Evolutionary conservation across 2,113 vertebrate species (phyloP).

Genomic region (Ascaphus truei): DNA sequence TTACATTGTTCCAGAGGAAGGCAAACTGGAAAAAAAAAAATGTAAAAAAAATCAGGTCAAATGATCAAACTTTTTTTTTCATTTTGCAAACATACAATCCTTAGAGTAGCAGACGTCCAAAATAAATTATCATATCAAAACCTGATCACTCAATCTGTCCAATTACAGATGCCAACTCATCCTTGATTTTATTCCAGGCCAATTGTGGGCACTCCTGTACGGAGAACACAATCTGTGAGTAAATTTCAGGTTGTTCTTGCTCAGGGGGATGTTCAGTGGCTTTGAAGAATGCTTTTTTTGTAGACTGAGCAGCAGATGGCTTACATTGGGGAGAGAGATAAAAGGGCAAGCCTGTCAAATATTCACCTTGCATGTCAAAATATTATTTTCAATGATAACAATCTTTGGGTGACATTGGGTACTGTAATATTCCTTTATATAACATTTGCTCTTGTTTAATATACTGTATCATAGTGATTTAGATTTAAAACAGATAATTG

Average conservation of each 20-base stretch:
- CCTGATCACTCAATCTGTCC: constrained; percentile 4
- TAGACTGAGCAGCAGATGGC: constrained; percentile 5
- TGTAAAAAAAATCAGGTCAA: too few relatives aligned
- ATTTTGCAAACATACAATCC: not conserved
- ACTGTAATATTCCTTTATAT: too few relatives aligned
- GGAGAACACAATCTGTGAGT: constrained; percentile 30
- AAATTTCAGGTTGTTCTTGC: not conserved
- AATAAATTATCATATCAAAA: not conserved
- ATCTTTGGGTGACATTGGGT: too few relatives aligned
- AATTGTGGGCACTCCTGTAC: not conserved
- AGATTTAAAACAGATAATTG: too few relatives aligned
- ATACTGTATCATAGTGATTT: too few relatives aligned
- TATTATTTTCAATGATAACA: too few relatives aligned
- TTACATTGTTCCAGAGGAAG: too few relatives aligned
- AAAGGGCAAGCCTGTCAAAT: not conserved
- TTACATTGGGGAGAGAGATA: not conserved
- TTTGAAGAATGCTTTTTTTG: not conserved
- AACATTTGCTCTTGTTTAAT: too few relatives aligned
- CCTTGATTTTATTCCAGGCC: not conserved
- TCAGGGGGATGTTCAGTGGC: not conserved
- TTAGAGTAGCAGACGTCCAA: not conserved
- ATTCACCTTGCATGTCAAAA: too few relatives aligned
- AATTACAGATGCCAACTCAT: constrained; percentile 22
- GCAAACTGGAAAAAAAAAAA: too few relatives aligned
- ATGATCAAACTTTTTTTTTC: too few relatives aligned